phyloP scores from a whole-genome alignment of 2,113 vertebrate genomes.

The Noturus placidus region DNA sequence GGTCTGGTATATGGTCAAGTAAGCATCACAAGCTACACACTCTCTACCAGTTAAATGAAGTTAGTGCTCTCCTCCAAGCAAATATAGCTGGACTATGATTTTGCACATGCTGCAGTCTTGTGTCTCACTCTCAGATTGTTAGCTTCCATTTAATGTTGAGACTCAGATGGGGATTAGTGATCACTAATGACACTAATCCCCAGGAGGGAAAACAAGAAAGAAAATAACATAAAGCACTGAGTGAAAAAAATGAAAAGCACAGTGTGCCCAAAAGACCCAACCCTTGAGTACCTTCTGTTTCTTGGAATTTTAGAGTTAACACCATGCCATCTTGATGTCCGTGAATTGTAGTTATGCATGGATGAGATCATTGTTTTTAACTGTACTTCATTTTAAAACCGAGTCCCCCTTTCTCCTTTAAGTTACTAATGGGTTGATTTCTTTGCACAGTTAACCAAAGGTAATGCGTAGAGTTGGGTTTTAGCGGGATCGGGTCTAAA shows the following conservation, averaged over 20 bases:
- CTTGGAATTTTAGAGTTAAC: slow-evolving; percentile 54
- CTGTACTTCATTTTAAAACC: slow-evolving; percentile 40
- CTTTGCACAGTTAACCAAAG: slow-evolving; percentile 78
- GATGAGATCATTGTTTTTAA: slow-evolving; percentile 61
- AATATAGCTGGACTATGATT: slow-evolving; percentile 2
- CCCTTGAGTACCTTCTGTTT: slow-evolving; percentile 54
- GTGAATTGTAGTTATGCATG: slow-evolving; percentile 75
- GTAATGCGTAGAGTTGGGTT: slow-evolving; percentile 60
- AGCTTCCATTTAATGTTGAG: not conserved
- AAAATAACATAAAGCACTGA: slow-evolving; percentile 10
- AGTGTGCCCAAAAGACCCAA: slow-evolving; percentile 52
- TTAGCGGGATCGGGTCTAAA: slow-evolving; percentile 40
- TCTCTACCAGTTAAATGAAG: not conserved
- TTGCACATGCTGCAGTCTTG: not conserved
- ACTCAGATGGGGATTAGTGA: not conserved
- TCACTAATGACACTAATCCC: not conserved
- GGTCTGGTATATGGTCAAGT: not conserved
- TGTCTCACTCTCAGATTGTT: not conserved
- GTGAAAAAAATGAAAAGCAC: slow-evolving; percentile 52
- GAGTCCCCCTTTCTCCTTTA: slow-evolving; percentile 39
- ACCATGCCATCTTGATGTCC: slow-evolving; percentile 67
- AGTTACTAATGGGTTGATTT: slow-evolving; percentile 73
- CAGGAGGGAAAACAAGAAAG: not conserved
- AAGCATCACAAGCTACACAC: not conserved
- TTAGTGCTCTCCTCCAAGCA: slow-evolving; percentile 6